Conservation (phyloP, 2,113 vertebrate genomes). For the Lethenteron camtschaticum region DNA sequence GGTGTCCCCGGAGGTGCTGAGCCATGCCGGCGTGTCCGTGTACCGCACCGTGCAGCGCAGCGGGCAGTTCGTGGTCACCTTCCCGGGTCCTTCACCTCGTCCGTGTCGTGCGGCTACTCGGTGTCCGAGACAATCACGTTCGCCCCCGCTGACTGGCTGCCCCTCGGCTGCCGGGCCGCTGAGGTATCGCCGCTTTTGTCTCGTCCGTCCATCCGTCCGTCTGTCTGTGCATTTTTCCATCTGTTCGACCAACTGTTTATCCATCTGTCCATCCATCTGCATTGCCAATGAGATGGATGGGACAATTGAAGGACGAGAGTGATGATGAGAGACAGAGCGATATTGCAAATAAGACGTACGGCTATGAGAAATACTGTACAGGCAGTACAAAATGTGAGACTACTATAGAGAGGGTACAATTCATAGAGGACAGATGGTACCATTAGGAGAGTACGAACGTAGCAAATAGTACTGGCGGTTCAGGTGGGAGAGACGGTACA, state of each 20-base stretch:
- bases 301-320: no score
- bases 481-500: no score
- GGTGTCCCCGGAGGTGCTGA: slow-evolving; percentile 94
- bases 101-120: slow-evolving; percentile 90
- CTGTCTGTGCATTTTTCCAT: neutral
- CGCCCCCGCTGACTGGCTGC: slow-evolving; percentile 92
- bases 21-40: slow-evolving; percentile 81
- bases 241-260: neutral
- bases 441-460: no score
- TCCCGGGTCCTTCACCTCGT: slow-evolving; percentile 88
- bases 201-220: neutral
- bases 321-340: no score
- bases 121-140: slow-evolving; percentile 98
- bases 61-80: slow-evolving; percentile 91
- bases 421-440: no score
- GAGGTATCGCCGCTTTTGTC: slow-evolving; percentile 34
- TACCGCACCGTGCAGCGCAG: slow-evolving; percentile 84
- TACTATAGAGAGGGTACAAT: no score
- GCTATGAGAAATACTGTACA: no score
- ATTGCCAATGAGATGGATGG: no score
- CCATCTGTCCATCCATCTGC: neutral
- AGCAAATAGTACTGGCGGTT: no score
- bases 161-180: slow-evolving; percentile 82
- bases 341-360: no score
- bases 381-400: no score